Evolutionary conservation across 92 coral and sea anemone species (phyloP).

Genomic region (Galaxea fascicularis): DNA sequence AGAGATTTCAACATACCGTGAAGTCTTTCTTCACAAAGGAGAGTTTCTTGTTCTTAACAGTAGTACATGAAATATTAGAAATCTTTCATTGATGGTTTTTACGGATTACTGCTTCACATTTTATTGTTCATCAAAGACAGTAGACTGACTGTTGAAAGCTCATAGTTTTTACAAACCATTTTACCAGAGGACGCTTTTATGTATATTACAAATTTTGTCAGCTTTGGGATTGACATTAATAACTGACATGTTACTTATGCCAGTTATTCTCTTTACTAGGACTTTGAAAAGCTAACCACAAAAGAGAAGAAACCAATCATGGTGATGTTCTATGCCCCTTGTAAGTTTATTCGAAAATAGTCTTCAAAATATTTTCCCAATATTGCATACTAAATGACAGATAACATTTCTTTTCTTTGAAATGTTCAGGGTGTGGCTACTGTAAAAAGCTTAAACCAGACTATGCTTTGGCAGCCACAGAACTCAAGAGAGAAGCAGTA

Average conservation of each 20-base stretch:
- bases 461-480: conserved; percentile 93
- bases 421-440: conserved; percentile 91
- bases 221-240: neutral
- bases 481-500: conserved; percentile 89
- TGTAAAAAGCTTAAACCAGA: conserved; percentile 95
- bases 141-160: too few relatives aligned
- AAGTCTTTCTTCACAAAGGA: too few relatives aligned
- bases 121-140: too few relatives aligned
- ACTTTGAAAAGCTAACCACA: conserved; percentile 76
- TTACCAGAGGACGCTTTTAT: too few relatives aligned
- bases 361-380: too few relatives aligned
- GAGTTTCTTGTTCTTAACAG: too few relatives aligned
- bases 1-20: too few relatives aligned
- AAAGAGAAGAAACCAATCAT: conserved; percentile 89
- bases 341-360: conserved; percentile 57
- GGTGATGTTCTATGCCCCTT: conserved; percentile 96
- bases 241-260: neutral
- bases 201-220: neutral
- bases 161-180: too few relatives aligned
- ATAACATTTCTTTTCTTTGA: neutral
- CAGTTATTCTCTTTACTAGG: conserved; percentile 54
- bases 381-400: neutral
- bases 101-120: too few relatives aligned
- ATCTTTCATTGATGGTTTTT: too few relatives aligned
- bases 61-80: too few relatives aligned